Base-by-base conservation (phyloP, 2,797 vertebrate genomes). In the Acropternis orthonyx region DNA sequence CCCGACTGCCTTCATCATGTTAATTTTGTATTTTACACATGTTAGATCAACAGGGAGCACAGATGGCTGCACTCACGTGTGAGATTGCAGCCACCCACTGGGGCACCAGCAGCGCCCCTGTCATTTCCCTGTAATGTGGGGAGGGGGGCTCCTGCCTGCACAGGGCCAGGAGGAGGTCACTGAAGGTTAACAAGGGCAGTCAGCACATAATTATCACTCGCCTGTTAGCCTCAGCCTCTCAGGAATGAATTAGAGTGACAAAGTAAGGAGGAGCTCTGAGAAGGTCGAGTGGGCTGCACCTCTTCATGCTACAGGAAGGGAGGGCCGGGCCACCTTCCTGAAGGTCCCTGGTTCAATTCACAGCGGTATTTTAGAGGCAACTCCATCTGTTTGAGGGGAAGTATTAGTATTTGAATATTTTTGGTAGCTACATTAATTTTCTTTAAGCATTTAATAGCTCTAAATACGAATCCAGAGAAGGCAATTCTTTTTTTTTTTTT, bases 181-280 rank as follows among this genome's bases (percentile, higher is more conserved):
- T 72, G 69, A 84, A 88, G 76, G 92, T 95, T 96, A 92, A 90
- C 88, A 92, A 95, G 93, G 73, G 59, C 66, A 84, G 69, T 41
- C 88, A 84, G 83, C 85, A 59, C 39, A 8, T 88, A 88, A 95
- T 95, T 95, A 90, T 88, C 88, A 52, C 73, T 78, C 58, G 44
- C 51, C 48, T n/a, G 51, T 88, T 89, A 88, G 73, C 43, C 22
- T 85, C 43, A 54, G 58, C 46, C 85, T 88, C 85, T 59, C 80
- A 66, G 85, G 93, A 92, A 91, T 91, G 88, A 88, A 94, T 92
- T 37, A 94, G 46, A 86, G 43, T 39, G 51, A 90, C 58, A 58
- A 86, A 84, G 28, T 32, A 83, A 1, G 5, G 23, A 67, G 48
- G 19, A 77, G 6, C 44, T 61, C 41, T 58, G 56, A 88, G 56